Conservation (phyloP, 2,113 vertebrate species). For the Psophia crepitans region DNA sequence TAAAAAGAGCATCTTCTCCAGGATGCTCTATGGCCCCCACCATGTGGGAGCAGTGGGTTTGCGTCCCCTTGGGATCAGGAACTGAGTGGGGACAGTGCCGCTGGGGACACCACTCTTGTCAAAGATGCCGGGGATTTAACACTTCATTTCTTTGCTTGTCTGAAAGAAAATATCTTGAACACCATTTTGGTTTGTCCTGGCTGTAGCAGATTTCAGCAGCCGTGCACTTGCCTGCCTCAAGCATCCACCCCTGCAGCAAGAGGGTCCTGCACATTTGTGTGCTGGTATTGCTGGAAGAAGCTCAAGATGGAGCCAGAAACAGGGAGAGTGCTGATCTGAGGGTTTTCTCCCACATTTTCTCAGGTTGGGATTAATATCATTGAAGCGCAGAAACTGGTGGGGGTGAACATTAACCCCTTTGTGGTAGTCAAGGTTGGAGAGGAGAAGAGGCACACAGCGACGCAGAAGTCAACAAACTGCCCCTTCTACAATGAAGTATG, state of each 20-base stretch:
- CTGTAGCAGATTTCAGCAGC: neutral
- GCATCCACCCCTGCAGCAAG: accelerated
- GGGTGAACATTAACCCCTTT: conserved; percentile 92
- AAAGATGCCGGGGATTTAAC: neutral
- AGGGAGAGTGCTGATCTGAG: neutral
- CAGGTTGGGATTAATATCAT: conserved; percentile 89
- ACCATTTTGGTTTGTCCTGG: neutral
- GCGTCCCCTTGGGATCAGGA: neutral
- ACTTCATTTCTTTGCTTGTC: neutral
- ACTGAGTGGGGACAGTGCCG: neutral
- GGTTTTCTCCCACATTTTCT: neutral
- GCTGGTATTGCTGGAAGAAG: neutral
- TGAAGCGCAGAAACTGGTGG: conserved; percentile 90
- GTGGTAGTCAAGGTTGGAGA: conserved; percentile 84
- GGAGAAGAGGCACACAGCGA: conserved; percentile 83
- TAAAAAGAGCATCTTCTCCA: neutral
- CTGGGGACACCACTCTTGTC: neutral
- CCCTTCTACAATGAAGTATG: conserved; percentile 85
- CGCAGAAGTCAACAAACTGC: conserved; percentile 87
- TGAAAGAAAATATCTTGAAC: neutral
- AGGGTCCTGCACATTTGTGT: neutral
- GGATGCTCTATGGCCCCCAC: neutral
- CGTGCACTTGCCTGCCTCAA: neutral
- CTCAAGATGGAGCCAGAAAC: neutral
- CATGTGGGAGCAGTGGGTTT: neutral